A percentile compares a stretch with the other conserved stretches of the same genome.
Evolutionary conservation across 2,113 vertebrate genomes (phyloP).

Genomic region (Salvelinus sp.): DNA sequence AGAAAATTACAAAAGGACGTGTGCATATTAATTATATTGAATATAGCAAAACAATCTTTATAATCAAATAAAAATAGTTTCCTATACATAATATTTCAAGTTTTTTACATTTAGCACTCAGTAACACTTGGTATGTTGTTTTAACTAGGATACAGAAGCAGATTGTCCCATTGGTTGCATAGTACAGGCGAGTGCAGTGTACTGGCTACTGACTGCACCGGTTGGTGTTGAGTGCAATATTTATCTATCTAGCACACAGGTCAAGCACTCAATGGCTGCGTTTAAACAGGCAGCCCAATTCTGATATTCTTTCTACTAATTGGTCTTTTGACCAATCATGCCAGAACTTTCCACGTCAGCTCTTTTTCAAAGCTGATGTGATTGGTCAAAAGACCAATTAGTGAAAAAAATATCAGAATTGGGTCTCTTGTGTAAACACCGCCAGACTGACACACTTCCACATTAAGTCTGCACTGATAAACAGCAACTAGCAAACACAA

Average conservation of each 20-base stretch:
- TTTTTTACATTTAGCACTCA: conserved; percentile 59
- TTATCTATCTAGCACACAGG: conserved; percentile 23
- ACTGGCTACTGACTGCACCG: conserved; percentile 59
- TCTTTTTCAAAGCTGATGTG: no score
- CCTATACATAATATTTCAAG: conserved; percentile 39
- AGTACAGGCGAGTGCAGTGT: conserved; percentile 66
- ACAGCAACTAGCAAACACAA: neutral
- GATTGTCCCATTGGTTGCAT: conserved; percentile 66
- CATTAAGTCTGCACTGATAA: neutral
- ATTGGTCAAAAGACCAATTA: no score
- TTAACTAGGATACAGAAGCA: conserved; percentile 20
- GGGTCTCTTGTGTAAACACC: no score
- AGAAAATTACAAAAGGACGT: neutral
- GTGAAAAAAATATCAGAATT: no score
- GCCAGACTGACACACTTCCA: neutral
- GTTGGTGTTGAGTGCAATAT: conserved; percentile 54
- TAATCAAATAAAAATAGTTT: conserved; percentile 54
- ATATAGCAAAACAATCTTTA: conserved; percentile 54
- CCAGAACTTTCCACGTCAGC: no score
- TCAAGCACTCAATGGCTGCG: conserved; percentile 17
- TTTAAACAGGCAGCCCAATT: no score
- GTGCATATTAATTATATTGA: conserved; percentile 47
- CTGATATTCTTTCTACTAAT: no score
- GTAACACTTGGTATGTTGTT: conserved; percentile 45
- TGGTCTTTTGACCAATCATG: no score